phyloP scores from a whole-genome alignment of 2,797 vertebrate species.

The Micromesistius poutassou region DNA sequence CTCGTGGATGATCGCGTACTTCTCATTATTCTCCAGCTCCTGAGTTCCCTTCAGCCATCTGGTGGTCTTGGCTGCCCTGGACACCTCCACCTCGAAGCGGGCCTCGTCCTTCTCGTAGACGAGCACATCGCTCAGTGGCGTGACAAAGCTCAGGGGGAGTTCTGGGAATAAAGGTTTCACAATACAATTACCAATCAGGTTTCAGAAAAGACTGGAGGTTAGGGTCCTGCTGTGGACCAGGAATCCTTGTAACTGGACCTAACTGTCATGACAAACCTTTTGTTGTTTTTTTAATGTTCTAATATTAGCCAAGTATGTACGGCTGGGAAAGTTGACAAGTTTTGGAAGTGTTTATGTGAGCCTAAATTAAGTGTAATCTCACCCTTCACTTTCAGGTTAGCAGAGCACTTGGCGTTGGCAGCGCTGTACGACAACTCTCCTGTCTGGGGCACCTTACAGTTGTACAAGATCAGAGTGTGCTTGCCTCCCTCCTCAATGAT shows the following conservation, averaged over 20 bases:
- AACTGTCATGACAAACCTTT: not conserved
- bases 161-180: conserved; percentile 68
- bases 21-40: conserved; percentile 82
- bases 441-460: conserved; percentile 88
- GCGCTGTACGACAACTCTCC: conserved; percentile 90
- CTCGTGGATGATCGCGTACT: conserved; percentile 80
- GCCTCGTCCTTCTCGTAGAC: conserved; percentile 97
- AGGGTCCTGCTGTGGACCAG: not conserved
- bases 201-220: not conserved
- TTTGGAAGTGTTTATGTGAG: not conserved
- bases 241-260: not conserved
- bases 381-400: conserved; percentile 99
- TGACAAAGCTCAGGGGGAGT: conserved; percentile 90
- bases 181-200: not conserved
- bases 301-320: not conserved
- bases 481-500: conserved; percentile 94
- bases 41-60: conserved; percentile 94
- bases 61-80: conserved; percentile 84
- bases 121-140: conserved; percentile 85
- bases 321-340: not conserved
- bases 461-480: conserved; percentile 88
- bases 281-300: not conserved
- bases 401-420: conserved; percentile 90
- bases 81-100: conserved; percentile 90
- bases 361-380: conserved; percentile 17